Percentiles rank a stretch among this genome's conserved stretches.
phyloP scores from a whole-genome alignment of 2,113 vertebrate species.

The human (Homo sapiens) region GRCh38 chr1:67590001-67590500 shows the following conservation, averaged over 20 bases:
- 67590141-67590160: constrained; percentile 23
- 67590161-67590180: not conserved
- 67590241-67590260: constrained; percentile 23
- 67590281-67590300: constrained; percentile 54
- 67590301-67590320: not conserved
- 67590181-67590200: not conserved
- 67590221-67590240: constrained; percentile 26
- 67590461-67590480: constrained; percentile 60
- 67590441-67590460: not conserved
- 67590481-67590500: constrained; percentile 65
- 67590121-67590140: constrained; percentile 11
- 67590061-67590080: not conserved
- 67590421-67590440: constrained; percentile 46
- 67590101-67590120: not conserved
- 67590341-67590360: constrained; percentile 36
- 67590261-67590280: constrained; percentile 50
- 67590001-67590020: not conserved
- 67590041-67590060: not conserved
- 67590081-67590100: not conserved
- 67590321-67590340: constrained; percentile 16
- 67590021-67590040: not conserved
- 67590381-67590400: constrained; percentile 63
- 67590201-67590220: not conserved
- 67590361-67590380: constrained; percentile 43
- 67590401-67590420: not conserved